phyloP scores from a whole-genome alignment of 2,888 invertebrate genomes.

The Blomia tropicalis region DNA sequence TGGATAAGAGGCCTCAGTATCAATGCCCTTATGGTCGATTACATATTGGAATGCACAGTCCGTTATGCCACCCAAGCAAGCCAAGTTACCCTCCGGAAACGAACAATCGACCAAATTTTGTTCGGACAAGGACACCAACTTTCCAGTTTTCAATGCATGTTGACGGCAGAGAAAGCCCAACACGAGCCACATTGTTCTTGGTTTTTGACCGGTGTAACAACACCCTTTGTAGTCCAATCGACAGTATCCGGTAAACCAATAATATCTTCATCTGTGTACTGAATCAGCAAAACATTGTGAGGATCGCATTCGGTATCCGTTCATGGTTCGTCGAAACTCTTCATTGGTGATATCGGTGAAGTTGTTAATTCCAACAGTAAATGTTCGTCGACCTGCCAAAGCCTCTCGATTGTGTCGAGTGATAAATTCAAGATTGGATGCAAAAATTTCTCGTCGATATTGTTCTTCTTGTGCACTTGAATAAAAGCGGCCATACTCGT shows the following conservation, averaged over 20 bases:
- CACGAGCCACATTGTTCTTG: constrained; percentile 59
- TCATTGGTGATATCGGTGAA: constrained; percentile 22
- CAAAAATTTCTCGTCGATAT: constrained; percentile 15
- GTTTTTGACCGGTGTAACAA: constrained; percentile 24
- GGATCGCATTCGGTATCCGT: neutral
- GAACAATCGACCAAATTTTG: constrained; percentile 83
- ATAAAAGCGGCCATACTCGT: neutral
- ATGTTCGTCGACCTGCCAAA: constrained; percentile 5
- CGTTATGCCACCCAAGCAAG: constrained; percentile 56
- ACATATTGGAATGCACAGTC: constrained; percentile 34
- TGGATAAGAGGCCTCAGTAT: constrained; percentile 71
- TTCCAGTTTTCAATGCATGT: constrained; percentile 59
- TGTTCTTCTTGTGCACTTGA: constrained; percentile 6
- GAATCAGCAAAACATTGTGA: too few relatives aligned
- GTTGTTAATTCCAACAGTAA: constrained; percentile 20
- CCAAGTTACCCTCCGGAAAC: constrained; percentile 54
- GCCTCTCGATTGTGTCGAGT: constrained; percentile 11
- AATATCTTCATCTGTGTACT: neutral
- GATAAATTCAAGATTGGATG: constrained; percentile 13
- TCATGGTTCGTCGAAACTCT: neutral
- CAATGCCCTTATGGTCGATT: constrained; percentile 55
- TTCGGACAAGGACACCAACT: constrained; percentile 68
- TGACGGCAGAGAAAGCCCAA: constrained; percentile 75
- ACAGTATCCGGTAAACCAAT: constrained; percentile 22
- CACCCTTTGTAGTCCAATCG: constrained; percentile 25